A percentile compares a stretch with the other conserved stretches of the same genome.
phyloP scores from a whole-genome alignment of 2,113 vertebrate genomes.

The Osmerus eperlanus region DNA sequence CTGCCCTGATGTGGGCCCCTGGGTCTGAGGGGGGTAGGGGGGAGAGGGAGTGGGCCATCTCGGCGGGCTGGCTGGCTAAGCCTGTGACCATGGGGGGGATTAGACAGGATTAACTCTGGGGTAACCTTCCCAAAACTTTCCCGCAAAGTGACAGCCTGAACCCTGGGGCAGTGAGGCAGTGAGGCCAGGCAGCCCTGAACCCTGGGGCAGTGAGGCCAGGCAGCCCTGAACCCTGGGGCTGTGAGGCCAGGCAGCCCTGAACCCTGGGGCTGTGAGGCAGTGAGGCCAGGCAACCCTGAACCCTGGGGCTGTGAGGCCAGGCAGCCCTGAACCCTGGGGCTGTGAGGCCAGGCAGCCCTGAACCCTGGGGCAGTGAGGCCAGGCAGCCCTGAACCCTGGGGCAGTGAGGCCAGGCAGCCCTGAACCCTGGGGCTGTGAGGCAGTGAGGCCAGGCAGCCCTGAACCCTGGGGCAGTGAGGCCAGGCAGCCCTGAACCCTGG shows the following conservation, averaged over 20 bases:
- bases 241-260: too few relatives aligned
- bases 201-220: conserved; percentile 45
- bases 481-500: conserved; percentile 64
- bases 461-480: conserved; percentile 32
- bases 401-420: conserved; percentile 60
- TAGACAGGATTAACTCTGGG: conserved; percentile 71
- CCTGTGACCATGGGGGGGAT: conserved; percentile 71
- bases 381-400: conserved; percentile 43
- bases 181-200: conserved; percentile 57
- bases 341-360: conserved; percentile 8
- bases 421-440: conserved; percentile 36
- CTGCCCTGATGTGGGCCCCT: background rate
- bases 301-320: too few relatives aligned
- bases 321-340: conserved; percentile 43
- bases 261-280: too few relatives aligned
- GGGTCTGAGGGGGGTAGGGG: background rate
- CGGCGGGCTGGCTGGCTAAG: conserved; percentile 53
- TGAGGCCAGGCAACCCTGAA: conserved; percentile 56
- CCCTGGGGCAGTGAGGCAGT: conserved; percentile 58
- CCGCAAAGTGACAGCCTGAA: conserved; percentile 85
- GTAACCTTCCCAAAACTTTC: conserved; percentile 81
- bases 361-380: conserved; percentile 31
- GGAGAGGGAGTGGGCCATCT: background rate
- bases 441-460: conserved; percentile 58
- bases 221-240: conserved; percentile 59